Conservation (phyloP, 2,797 vertebrate species). For the Chelonia mydas region DNA sequence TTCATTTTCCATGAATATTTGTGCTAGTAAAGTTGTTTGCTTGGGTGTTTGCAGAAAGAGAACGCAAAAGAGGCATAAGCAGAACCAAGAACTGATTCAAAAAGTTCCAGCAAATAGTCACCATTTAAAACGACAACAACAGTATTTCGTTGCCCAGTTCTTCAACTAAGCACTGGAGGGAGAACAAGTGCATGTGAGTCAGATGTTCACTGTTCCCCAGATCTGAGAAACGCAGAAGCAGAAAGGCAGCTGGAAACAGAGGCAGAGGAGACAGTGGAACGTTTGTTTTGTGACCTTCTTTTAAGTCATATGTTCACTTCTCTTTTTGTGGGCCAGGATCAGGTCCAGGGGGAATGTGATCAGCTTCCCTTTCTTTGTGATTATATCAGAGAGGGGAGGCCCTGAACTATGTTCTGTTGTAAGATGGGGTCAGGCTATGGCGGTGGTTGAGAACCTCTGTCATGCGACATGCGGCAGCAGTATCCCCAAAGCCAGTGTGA, state of each 20-base stretch:
- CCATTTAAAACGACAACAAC: neutral
- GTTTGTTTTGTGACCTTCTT: rapidly evolving
- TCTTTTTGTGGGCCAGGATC: neutral
- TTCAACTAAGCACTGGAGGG: neutral
- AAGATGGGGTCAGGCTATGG: neutral
- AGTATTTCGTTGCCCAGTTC: neutral
- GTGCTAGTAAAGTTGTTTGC: neutral
- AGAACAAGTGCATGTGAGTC: neutral
- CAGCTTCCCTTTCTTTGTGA: neutral
- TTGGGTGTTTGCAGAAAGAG: neutral
- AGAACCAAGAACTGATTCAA: neutral
- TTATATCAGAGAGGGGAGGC: neutral
- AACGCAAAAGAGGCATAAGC: rapidly evolving
- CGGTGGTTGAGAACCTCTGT: no score
- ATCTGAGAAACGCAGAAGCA: rapidly evolving
- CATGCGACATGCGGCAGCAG: neutral
- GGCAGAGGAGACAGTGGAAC: rapidly evolving
- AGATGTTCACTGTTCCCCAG: rapidly evolving
- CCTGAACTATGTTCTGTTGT: neutral
- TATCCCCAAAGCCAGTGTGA: neutral
- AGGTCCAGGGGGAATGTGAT: neutral
- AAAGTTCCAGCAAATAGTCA: neutral
- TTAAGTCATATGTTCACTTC: rapidly evolving
- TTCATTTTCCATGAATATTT: neutral
- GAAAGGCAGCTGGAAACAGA: neutral